These are phyloP conservation scores for Pissodes strobi DNA, from an alignment of 1,140 invertebrate species.

Conservation along the genomic window DNA sequence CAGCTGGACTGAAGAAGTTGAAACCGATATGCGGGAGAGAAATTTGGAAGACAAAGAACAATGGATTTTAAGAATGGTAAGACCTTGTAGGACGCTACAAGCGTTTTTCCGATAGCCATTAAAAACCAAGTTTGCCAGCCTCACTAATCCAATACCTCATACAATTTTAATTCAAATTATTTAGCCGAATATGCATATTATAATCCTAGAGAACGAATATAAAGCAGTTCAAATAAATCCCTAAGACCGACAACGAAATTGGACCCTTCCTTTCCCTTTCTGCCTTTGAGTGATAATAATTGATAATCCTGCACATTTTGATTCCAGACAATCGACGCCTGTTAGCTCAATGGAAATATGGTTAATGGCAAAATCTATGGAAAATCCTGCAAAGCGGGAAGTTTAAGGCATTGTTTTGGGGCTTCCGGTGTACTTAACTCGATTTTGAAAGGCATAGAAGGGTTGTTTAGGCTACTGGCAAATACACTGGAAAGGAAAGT, in stretches of 20 bases:
- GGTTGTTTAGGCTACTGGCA: constrained; percentile 19
- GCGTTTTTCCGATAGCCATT: too few relatives aligned
- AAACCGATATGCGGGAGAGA: too few relatives aligned
- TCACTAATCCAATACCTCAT: too few relatives aligned
- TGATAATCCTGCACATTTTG: constrained; percentile 17
- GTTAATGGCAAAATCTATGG: constrained; percentile 23
- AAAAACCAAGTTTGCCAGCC: too few relatives aligned
- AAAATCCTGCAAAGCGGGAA: constrained; percentile 21
- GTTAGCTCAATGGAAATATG: constrained; percentile 22
- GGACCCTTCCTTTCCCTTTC: constrained; percentile 11
- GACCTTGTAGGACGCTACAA: too few relatives aligned
- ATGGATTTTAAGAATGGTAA: too few relatives aligned
- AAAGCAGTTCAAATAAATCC: too few relatives aligned
- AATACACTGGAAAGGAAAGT: constrained; percentile 1
- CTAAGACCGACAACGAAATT: background rate
- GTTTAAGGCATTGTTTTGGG: constrained; percentile 26
- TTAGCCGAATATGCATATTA: too few relatives aligned
- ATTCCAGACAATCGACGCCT: constrained; percentile 19
- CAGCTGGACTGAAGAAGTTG: too few relatives aligned
- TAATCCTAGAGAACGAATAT: too few relatives aligned
- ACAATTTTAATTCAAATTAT: too few relatives aligned
- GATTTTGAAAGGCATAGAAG: constrained; percentile 20
- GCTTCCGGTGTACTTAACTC: constrained; percentile 27
- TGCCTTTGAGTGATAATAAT: constrained; percentile 4
- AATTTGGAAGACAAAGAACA: too few relatives aligned